A percentile compares a stretch with the other conserved stretches of the same genome.
Evolutionary conservation across 2,797 vertebrate species (phyloP).

Genomic region (Lerista edwardsae): DNA sequence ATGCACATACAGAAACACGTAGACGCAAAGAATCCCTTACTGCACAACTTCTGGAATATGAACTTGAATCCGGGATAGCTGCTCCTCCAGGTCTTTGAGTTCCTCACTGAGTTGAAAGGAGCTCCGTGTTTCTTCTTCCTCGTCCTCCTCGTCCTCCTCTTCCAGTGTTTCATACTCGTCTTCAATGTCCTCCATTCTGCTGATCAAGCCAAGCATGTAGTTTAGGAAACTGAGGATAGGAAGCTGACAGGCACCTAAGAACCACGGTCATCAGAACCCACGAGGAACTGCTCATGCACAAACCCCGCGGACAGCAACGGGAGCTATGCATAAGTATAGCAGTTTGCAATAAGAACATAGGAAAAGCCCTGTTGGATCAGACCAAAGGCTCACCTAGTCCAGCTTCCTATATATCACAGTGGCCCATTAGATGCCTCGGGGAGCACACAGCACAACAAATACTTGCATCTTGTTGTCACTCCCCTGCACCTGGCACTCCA

Average conservation of each 20-base stretch:
- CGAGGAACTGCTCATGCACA: no score
- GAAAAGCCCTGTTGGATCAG: no score
- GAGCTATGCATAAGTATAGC: not conserved
- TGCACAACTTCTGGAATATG: rapidly evolving
- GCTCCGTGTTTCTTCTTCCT: constrained; percentile 13
- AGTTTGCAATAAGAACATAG: no score
- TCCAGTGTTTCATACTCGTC: constrained; percentile 58
- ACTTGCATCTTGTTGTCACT: no score
- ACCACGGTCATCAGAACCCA: no score
- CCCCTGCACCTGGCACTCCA: no score
- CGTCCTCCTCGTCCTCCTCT: constrained; percentile 17
- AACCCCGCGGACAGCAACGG: not conserved
- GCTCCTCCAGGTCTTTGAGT: constrained; percentile 49
- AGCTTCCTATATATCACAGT: no score
- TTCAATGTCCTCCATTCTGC: constrained; percentile 72
- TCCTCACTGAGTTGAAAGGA: constrained; percentile 5
- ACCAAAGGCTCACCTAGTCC: no score
- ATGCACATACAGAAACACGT: rapidly evolving
- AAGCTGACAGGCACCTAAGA: no score
- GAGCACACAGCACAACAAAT: no score
- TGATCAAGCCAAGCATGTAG: not conserved
- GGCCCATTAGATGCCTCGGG: no score
- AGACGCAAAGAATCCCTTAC: no score
- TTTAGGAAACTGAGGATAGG: not conserved
- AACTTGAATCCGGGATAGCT: constrained; percentile 38